Conservation (phyloP, 53 echinoderm and acorn worm genomes). For the Echinometra lucunter region DNA sequence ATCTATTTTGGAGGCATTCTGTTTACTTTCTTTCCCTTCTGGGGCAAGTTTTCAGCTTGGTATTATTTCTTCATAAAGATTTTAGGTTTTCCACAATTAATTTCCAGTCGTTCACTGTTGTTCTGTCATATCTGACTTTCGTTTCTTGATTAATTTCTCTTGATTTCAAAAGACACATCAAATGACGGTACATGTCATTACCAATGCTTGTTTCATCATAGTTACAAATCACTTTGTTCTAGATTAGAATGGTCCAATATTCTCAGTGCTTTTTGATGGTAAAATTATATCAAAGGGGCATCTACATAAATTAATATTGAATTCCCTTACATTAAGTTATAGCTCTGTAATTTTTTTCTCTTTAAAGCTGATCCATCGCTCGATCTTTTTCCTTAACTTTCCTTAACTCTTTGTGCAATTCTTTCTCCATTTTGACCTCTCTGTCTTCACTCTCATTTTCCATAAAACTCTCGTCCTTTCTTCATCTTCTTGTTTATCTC, state of each 20-base stretch:
- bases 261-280: background rate
- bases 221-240: background rate
- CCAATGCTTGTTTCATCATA: background rate
- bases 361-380: too few species aligned
- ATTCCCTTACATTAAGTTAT: too few species aligned
- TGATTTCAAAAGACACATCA: background rate
- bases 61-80: background rate
- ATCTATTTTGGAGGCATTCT: constrained; percentile 4
- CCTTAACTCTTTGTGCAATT: background rate
- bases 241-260: background rate
- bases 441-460: background rate
- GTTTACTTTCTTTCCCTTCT: constrained; percentile 30
- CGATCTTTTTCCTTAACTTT: background rate
- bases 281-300: background rate
- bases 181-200: background rate
- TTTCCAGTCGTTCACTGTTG: background rate
- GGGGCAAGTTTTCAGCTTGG: background rate
- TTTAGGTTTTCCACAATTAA: background rate
- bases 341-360: too few species aligned
- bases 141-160: background rate
- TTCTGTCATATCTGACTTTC: background rate
- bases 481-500: background rate
- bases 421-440: background rate
- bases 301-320: too few species aligned
- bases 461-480: background rate